Conservation (phyloP, 1,140 invertebrate genomes). For the Caenorhabditis remanei region DNA sequence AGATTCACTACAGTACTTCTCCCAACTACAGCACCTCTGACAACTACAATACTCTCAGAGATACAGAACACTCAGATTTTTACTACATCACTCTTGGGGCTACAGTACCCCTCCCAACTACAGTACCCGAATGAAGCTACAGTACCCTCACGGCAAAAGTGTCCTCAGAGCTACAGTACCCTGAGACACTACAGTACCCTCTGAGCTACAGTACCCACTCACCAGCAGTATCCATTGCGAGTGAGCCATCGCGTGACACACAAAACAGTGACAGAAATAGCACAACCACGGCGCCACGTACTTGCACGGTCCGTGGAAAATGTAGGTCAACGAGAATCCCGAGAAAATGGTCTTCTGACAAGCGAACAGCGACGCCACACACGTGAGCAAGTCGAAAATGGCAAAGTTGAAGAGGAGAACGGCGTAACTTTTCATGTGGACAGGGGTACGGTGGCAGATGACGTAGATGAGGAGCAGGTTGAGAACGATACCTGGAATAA, state of each 20-base stretch:
- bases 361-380: slow-evolving; percentile 31
- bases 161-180: too few species aligned
- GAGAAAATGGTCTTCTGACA: slow-evolving; percentile 42
- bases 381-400: slow-evolving; percentile 13
- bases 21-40: too few species aligned
- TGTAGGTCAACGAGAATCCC: slow-evolving; percentile 40
- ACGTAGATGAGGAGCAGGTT: slow-evolving; percentile 17
- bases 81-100: neutral
- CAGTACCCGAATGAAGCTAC: too few species aligned
- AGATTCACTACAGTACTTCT: too few species aligned
- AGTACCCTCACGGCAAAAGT: too few species aligned
- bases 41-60: too few species aligned
- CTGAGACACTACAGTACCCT: too few species aligned
- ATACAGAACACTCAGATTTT: neutral
- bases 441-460: slow-evolving; percentile 9
- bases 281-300: slow-evolving; percentile 28
- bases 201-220: too few species aligned
- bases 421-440: slow-evolving; percentile 20
- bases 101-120: too few species aligned
- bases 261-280: slow-evolving; percentile 56
- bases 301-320: slow-evolving; percentile 47
- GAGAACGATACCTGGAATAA: slow-evolving; percentile 5
- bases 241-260: slow-evolving; percentile 39
- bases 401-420: slow-evolving; percentile 58
- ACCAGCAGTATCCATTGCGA: slow-evolving; percentile 52